These are phyloP conservation scores for Orientallactaga sibirica DNA, from an alignment of 2,797 vertebrate genomes.

Conservation along the genomic window DNA sequence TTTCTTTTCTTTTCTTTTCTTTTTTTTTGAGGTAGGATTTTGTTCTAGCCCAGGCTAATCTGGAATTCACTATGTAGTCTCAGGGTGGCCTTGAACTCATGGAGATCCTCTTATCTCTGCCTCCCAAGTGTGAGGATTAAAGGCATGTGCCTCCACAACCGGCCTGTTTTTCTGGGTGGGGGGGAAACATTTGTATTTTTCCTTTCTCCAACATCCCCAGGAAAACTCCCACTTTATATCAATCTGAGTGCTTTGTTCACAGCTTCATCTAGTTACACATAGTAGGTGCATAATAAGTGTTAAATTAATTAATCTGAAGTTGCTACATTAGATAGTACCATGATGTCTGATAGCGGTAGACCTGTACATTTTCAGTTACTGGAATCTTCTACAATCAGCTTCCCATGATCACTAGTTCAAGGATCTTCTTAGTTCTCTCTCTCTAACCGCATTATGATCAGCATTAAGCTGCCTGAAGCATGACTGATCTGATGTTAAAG, in stretches of 20 bases:
- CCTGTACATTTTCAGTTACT: background rate
- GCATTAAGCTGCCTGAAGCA: conserved; percentile 22
- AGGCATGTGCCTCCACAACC: no score
- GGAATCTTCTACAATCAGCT: background rate
- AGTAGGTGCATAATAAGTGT: conserved; percentile 29
- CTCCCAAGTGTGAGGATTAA: no score
- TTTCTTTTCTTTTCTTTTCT: no score
- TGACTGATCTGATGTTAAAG: conserved; percentile 34
- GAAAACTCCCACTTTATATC: conserved; percentile 13
- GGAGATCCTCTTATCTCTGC: no score
- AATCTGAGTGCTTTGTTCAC: background rate
- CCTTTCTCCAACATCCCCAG: background rate
- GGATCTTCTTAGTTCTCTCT: conserved; percentile 1
- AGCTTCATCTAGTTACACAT: background rate
- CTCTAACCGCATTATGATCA: background rate
- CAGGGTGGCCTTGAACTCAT: no score
- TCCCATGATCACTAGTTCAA: background rate
- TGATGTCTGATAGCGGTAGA: background rate
- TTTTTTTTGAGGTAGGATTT: no score
- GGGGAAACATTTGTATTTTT: background rate
- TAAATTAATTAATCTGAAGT: conserved; percentile 45
- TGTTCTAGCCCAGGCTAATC: no score
- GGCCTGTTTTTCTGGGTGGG: no score
- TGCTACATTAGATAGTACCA: background rate
- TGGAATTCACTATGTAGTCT: no score